phyloP scores from a whole-genome alignment of 2,113 vertebrate species.

The Mungos mungo region DNA sequence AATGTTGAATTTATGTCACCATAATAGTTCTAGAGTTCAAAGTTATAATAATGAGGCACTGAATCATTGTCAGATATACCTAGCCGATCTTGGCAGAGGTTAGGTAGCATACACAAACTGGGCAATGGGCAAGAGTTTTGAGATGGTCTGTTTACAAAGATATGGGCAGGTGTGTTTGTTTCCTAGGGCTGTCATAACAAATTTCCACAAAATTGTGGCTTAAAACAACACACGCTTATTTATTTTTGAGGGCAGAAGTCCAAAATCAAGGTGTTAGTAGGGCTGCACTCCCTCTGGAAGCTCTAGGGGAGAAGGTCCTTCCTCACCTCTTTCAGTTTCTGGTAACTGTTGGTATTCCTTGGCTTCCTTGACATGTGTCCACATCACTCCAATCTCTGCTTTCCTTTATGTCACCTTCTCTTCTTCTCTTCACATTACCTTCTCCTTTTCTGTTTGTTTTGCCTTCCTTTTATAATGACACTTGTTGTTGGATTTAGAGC shows the following conservation, averaged over 20 bases:
- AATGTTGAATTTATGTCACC: constrained; percentile 3
- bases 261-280: neutral
- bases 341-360: neutral
- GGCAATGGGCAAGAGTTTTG: neutral
- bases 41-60: constrained; percentile 20
- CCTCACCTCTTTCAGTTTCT: neutral
- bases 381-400: neutral
- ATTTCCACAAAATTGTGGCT: neutral
- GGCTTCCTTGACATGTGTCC: neutral
- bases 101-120: neutral
- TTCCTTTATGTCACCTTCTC: neutral
- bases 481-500: neutral
- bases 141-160: neutral
- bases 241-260: neutral
- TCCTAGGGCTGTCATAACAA: neutral
- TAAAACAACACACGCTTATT: neutral
- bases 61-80: neutral
- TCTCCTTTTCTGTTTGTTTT: neutral
- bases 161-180: neutral
- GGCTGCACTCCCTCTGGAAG: neutral
- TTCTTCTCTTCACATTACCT: neutral
- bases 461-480: neutral
- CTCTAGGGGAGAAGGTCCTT: neutral
- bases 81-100: neutral
- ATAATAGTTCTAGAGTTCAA: neutral